Evolutionary conservation across 2,888 invertebrate species (phyloP), one percentile per base, ranked within the genome.

Genomic region (Halictus quadricinctus): DNA sequence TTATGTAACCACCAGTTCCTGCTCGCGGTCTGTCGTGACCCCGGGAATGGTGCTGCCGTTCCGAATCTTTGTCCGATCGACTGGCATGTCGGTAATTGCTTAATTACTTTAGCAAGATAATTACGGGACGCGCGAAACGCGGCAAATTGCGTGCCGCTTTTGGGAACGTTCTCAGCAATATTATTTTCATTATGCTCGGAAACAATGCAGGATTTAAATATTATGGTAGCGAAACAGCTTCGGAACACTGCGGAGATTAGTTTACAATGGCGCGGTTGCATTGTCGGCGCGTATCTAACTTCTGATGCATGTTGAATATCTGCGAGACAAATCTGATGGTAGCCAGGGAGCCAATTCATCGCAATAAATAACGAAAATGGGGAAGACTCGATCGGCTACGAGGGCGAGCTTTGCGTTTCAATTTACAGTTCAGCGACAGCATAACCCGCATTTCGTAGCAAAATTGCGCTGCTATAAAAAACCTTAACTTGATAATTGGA

Each of bases 1-100:
- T 88, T 86, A 81, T 72, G 72, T 81, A 88, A 89, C 29, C 2
- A 4, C 75, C 54, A 60, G 41, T 77, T 87, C 73, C 80, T 79
- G 72, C 46, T 58, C 18, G 50, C n/a, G 36, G 41, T 3, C 50
- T 13, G 25, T 72, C 18, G 25, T 43, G 72, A 21, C 25, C 66
- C 12, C 64, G 60, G 46, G 60, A 76, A 58, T 29, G 72, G 73
- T 46, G 43, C 69, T 21, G 72, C 50, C 25, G 58, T 12, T 46
- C 18, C 78, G 21, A 29, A 13, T 58, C 29, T 36, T 41, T 7
- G 36, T 48, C 72, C 70, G 72, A 80, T 84, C 78, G 77, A 60
- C 6, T 36, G 15, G 13, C 54, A 36, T 48, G 21, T 21, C 43
- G n/a, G 18, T 75, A 81, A 86, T 81, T 36, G n/a, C 64, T 84